These are phyloP conservation scores for Atrina japonica DNA, from an alignment of 2,888 invertebrate genomes.

Conservation along the genomic window DNA sequence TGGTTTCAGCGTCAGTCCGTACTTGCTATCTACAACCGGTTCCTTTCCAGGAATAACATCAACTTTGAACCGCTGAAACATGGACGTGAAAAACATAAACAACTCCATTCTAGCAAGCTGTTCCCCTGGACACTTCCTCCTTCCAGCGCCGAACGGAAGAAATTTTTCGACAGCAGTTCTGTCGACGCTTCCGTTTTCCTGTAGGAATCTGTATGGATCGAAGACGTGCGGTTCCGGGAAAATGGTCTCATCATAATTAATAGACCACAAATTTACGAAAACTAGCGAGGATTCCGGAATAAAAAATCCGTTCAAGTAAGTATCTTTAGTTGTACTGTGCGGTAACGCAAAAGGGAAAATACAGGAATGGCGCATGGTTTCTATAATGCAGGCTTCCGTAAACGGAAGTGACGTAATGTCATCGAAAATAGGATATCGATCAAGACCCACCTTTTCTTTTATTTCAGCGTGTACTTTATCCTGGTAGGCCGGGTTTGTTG, in stretches of 20 bases:
- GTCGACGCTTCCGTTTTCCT: conserved; percentile 51
- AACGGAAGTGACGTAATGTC: conserved; percentile 64
- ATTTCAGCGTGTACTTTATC: conserved; percentile 71
- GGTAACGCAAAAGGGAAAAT: conserved; percentile 75
- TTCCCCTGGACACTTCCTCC: conserved; percentile 74
- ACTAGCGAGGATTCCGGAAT: conserved; percentile 68
- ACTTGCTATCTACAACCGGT: conserved; percentile 65
- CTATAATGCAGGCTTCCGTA: conserved; percentile 69
- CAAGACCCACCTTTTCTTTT: conserved; percentile 54
- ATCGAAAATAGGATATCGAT: conserved; percentile 54
- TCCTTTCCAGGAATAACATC: conserved; percentile 47
- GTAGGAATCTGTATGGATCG: conserved; percentile 68
- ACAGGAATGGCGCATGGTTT: conserved; percentile 67
- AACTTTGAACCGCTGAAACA: conserved; percentile 69
- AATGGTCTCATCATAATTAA: conserved; percentile 64
- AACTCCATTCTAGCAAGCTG: conserved; percentile 71
- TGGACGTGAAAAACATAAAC: conserved; percentile 68
- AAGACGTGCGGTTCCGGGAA: conserved; percentile 72
- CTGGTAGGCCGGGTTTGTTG: conserved; percentile 67
- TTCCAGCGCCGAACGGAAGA: conserved; percentile 70
- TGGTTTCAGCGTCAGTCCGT: conserved; percentile 69
- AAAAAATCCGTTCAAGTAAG: conserved; percentile 53
- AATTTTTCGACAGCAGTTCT: conserved; percentile 59
- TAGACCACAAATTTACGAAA: conserved; percentile 72
- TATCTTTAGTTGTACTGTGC: conserved; percentile 72